Conservation (phyloP, 2,888 invertebrate species). For the Clostera curtula region DNA sequence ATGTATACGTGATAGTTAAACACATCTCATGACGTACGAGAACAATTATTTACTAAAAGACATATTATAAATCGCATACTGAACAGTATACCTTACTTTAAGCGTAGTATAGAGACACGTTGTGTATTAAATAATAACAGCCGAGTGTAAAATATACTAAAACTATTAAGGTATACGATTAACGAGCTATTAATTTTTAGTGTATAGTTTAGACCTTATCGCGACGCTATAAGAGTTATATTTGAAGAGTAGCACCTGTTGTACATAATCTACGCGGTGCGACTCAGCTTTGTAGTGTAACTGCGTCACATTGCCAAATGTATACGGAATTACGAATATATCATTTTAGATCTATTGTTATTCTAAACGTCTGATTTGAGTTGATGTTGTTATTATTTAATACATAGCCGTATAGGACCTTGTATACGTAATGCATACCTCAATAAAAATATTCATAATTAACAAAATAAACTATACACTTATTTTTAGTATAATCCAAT, state of each 20-base stretch:
- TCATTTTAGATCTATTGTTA: constrained; percentile 1
- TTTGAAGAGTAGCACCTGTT: constrained; percentile 4
- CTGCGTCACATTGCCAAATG: too few species aligned
- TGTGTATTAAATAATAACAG: constrained; percentile 3
- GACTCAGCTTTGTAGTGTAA: too few species aligned
- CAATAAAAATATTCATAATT: constrained; percentile 49
- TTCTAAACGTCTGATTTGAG: background rate
- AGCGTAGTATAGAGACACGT: constrained; percentile 21
- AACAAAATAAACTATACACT: constrained; percentile 10
- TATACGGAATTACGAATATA: constrained; percentile 2
- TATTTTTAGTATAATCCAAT: constrained; percentile 12
- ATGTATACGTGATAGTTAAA: constrained; percentile 32
- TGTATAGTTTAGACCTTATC: constrained; percentile 10
- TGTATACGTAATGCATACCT: constrained; percentile 80
- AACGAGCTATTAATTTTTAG: constrained; percentile 6
- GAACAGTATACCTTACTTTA: constrained; percentile 47
- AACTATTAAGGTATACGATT: background rate
- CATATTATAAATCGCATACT: constrained; percentile 40
- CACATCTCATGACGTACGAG: constrained; percentile 31
- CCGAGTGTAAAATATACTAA: background rate
- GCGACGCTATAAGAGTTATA: constrained; percentile 9
- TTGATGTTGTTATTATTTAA: constrained; percentile 15
- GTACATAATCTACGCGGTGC: too few species aligned
- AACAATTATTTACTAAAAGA: constrained; percentile 34
- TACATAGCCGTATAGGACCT: constrained; percentile 42